Base-by-base conservation (phyloP, 2,113 vertebrate genomes). In the Synchiropus splendidus region DNA sequence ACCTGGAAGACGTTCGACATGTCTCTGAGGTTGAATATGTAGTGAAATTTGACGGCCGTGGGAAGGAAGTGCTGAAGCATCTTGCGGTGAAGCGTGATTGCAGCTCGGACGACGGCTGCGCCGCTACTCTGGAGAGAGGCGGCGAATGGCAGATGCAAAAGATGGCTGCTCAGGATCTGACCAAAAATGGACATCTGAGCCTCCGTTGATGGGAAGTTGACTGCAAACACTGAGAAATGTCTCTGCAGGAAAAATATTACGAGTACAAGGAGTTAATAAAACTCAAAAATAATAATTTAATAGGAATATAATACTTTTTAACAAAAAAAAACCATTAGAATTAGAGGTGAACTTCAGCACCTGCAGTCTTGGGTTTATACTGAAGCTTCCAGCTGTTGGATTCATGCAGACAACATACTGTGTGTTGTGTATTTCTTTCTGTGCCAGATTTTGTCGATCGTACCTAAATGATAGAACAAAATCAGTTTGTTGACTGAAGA, bases 341-440 rank as follows among this genome's bases (percentile, higher is more conserved):
- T 45, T 33, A 36, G 9, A 21, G 33, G 48, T 36, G 39, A 33
- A 50, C 1, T 21, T 11, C 15, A 64, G 51, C 63, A 92, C 86
- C 84, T 90, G 88, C 2, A 92, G 78, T 40, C 87, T 77, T n/a
- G 85, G 80, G 45, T 84, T 89, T 64, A 90, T 58, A 2, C 63
- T 73, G 53, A 89, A 92, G 55, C 79, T 90, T 33, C 88, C 89
- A 62, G 84, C 75, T 14, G 65, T 75, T 46, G 85, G 85, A 59
- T 92, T 94, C 84, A 89, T 86, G 61, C 80, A 90, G 40, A 81
- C 70, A 32, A 89, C 56, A 48, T 85, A 90, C 42, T 89, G 87
- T 18, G 84, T 91, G 37, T 74, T 79, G 54, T 78, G 57, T 51
- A 91, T 75, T 80, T 90, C 83, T 70, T 88, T 89, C 35, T 89